Conservation (phyloP, 2,113 vertebrate genomes). For the Noturus placidus region DNA sequence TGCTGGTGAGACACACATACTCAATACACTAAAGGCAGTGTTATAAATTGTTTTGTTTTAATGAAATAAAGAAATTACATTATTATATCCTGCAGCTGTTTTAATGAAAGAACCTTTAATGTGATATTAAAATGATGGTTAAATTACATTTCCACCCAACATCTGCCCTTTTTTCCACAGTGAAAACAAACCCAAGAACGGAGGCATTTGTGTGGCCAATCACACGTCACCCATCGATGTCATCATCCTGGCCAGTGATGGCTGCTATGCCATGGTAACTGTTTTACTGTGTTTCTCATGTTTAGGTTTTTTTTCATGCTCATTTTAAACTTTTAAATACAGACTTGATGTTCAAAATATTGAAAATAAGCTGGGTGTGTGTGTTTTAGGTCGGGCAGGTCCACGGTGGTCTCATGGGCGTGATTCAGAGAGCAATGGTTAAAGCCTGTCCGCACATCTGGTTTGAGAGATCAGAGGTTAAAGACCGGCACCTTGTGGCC, state of each 20-base stretch:
- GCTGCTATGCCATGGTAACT: constrained; percentile 86
- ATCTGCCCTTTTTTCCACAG: constrained; percentile 60
- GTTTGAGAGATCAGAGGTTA: constrained; percentile 93
- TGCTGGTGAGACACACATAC: too few relatives aligned
- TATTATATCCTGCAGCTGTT: neutral
- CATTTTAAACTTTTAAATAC: neutral
- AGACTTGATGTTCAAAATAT: neutral
- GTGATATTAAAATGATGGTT: neutral
- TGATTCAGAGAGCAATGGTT: constrained; percentile 89
- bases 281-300: neutral
- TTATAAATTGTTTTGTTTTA: neutral
- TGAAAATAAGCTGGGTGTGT: constrained; percentile 36
- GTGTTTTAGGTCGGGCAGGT: constrained; percentile 82
- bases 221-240: constrained; percentile 91
- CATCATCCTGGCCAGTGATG: constrained; percentile 90
- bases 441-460: constrained; percentile 88
- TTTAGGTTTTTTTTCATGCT: neutral
- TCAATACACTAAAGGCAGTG: neutral
- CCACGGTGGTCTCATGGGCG: constrained; percentile 86
- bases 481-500: constrained; percentile 89
- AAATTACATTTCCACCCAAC: neutral
- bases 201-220: constrained; percentile 92
- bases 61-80: neutral
- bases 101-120: neutral
- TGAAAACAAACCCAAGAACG: constrained; percentile 86